These are phyloP conservation scores for Drosophila sulfurigaster DNA, from an alignment of 1,140 invertebrate species.

Conservation along the genomic window DNA sequence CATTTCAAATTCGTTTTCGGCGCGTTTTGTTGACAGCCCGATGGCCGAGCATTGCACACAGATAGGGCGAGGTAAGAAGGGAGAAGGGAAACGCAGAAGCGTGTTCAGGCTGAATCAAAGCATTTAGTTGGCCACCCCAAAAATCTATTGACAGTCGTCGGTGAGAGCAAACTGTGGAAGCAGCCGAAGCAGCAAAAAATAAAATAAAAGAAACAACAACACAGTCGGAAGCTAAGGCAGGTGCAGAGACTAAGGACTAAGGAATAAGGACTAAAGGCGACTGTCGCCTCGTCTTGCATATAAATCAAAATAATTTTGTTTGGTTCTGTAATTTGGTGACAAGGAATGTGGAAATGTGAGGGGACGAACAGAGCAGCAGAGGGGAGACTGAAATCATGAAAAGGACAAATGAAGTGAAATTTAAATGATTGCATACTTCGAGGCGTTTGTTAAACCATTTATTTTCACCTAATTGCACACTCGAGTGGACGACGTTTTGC, in stretches of 20 bases:
- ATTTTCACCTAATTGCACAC: slow-evolving; percentile 83
- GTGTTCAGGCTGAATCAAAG: slow-evolving; percentile 69
- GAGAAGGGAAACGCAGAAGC: background rate
- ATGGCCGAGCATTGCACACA: background rate
- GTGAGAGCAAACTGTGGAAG: background rate
- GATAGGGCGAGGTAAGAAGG: too few relatives aligned
- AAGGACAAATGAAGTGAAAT: slow-evolving; percentile 83
- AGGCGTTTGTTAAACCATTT: slow-evolving; percentile 81
- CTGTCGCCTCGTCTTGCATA: slow-evolving; percentile 61
- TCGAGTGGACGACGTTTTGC: slow-evolving; percentile 62
- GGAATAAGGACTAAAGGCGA: slow-evolving; percentile 12
- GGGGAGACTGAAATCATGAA: slow-evolving; percentile 60
- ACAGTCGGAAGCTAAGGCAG: slow-evolving; percentile 5
- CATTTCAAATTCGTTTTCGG: slow-evolving; percentile 72
- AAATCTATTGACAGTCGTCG: slow-evolving; percentile 64
- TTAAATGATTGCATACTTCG: slow-evolving; percentile 81
- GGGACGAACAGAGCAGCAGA: background rate
- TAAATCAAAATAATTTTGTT: slow-evolving; percentile 83
- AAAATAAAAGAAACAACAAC: slow-evolving; percentile 22
- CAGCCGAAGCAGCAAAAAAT: slow-evolving; percentile 21
- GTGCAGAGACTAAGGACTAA: slow-evolving; percentile 15
- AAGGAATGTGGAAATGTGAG: slow-evolving; percentile 19
- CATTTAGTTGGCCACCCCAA: slow-evolving; percentile 64
- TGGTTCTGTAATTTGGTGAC: slow-evolving; percentile 68
- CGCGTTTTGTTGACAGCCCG: slow-evolving; percentile 61